Percentiles rank a stretch among this genome's conserved stretches.
Evolutionary conservation across 2,888 invertebrate species (phyloP).

Genomic region (Bellardia bayeri): DNA sequence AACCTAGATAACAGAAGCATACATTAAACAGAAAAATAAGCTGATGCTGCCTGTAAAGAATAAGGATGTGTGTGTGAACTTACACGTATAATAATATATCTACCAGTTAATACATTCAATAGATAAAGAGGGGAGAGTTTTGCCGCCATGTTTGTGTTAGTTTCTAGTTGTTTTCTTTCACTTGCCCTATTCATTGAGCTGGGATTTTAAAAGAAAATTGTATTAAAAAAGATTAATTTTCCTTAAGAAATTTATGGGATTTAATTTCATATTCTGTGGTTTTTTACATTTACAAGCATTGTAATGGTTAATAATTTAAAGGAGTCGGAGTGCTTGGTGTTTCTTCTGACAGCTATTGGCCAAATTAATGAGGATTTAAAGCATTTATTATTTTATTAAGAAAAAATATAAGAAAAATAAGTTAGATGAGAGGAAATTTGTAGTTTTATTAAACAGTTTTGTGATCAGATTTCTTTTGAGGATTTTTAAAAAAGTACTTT

Average conservation of each 20-base stretch:
- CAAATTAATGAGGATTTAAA: conserved; percentile 27
- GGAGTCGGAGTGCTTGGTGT: neutral
- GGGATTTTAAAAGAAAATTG: conserved; percentile 5
- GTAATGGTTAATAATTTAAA: neutral
- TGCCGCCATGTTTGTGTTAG: neutral
- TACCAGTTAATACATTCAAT: neutral
- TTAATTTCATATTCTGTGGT: neutral
- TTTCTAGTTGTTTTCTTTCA: neutral
- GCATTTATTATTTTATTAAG: neutral
- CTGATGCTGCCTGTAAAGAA: neutral
- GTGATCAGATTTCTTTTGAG: too few relatives aligned
- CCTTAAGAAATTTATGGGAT: conserved; percentile 48
- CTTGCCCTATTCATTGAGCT: neutral
- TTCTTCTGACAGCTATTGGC: conserved; percentile 11
- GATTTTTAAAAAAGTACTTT: too few relatives aligned
- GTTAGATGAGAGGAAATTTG: too few relatives aligned
- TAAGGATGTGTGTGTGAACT: neutral
- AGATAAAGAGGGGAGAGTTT: neutral
- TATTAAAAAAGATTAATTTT: conserved; percentile 49
- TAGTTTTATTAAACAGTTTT: too few relatives aligned
- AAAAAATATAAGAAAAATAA: too few relatives aligned
- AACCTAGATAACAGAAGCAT: neutral
- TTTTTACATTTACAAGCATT: neutral
- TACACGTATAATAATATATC: neutral
- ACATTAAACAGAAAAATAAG: neutral